These are phyloP conservation scores for Eupithecia centaureata DNA, from an alignment of 2,888 invertebrate species.

Conservation along the genomic window DNA sequence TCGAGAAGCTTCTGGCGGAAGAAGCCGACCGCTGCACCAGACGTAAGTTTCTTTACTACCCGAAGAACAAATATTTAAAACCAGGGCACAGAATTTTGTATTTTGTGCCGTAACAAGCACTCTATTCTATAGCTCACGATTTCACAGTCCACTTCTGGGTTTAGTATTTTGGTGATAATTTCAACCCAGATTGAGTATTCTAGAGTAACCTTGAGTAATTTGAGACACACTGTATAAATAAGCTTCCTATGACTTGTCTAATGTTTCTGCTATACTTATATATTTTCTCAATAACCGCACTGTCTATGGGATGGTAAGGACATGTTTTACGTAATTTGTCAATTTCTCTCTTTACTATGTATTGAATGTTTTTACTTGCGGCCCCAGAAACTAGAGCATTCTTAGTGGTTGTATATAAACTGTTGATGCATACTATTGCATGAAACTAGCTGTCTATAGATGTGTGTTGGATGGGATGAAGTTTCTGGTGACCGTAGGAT, in stretches of 20 bases:
- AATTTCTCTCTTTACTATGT: conserved; percentile 52
- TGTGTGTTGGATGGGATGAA: conserved; percentile 50
- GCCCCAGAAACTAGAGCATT: conserved; percentile 64
- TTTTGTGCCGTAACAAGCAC: conserved; percentile 42
- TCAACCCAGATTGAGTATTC: conserved; percentile 32
- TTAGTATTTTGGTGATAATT: conserved; percentile 5
- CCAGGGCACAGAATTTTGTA: conserved; percentile 27
- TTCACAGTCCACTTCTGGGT: conserved; percentile 33
- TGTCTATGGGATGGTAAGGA: conserved; percentile 77
- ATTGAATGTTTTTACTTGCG: conserved; percentile 60
- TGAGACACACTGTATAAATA: conserved; percentile 59
- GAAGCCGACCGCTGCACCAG: conserved; percentile 89
- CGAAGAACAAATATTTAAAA: conserved; percentile 67
- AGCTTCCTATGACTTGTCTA: conserved; percentile 59
- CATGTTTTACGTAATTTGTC: conserved; percentile 71
- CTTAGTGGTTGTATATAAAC: conserved; percentile 42
- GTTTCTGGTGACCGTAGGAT: conserved; percentile 66
- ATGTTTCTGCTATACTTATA: conserved; percentile 69
- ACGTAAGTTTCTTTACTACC: conserved; percentile 75
- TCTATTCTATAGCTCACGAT: conserved; percentile 51
- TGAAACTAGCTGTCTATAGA: conserved; percentile 54
- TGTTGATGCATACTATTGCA: conserved; percentile 52
- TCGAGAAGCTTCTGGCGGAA: conserved; percentile 91
- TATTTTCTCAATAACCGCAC: conserved; percentile 74
- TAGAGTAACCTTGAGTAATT: conserved; percentile 40